Evolutionary conservation across 2,888 invertebrate species (phyloP), one percentile per base, ranked within the genome.

Genomic region (Crematogaster levior): DNA sequence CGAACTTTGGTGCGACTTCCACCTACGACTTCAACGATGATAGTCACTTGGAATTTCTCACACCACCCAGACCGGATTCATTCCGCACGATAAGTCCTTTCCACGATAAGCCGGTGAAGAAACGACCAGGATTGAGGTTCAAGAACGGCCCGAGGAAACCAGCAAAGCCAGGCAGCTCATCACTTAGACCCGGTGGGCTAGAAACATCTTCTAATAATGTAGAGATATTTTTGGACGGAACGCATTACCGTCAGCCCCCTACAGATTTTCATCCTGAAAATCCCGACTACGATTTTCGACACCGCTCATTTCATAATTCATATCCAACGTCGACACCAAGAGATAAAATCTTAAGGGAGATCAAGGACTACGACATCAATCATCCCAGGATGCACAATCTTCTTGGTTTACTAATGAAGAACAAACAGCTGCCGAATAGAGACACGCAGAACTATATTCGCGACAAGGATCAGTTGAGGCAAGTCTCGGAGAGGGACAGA

Each of bases 341-440:
- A 0, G 88, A 85, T 6, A 63, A 60, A 5, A 85, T 82, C 10
- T 83, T 27, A 1, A 77, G 58, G 0, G 51, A 15, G 2, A 1
- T 66, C 37, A 90, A 85, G 3, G 91, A 93, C 7, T 74, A 85
- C n/a, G 91, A 92, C 21, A 83, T 92, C 3, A 94, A 94, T 82
- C 92, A 93, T 72, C 93, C 93, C 0, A 90, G 93, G 81, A 92
- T 91, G 68, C 94, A 94, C 65, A 94, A 94, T 84, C 88, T 93
- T 3, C 75, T 94, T 4, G 93, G 94, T 1, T 73, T 94, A 1
- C 70, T 94, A n/a, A 94, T 94, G 93, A 94, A 94, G 80, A 94
- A 93, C 72, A 93, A 93, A 43, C 92, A 92, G 34, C 74, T 94
- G 3, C 94, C 94, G 0, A 24, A 27, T 0, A 92, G 93, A 2